Base-by-base conservation (phyloP, 2,888 invertebrate genomes). In the Nezara viridula region DNA sequence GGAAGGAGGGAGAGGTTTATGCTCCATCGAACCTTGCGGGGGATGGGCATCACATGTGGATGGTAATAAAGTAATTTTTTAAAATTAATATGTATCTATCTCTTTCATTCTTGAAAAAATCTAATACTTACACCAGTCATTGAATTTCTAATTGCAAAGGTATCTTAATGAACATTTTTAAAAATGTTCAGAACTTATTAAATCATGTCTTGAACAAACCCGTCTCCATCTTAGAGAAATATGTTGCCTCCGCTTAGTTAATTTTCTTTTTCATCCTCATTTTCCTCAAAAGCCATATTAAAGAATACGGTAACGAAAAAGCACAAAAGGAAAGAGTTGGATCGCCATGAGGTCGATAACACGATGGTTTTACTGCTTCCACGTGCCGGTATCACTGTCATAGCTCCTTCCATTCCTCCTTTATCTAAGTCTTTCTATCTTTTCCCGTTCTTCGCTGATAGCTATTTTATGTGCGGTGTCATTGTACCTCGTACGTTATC, bases 401-500 rank as follows among this genome's bases (percentile, higher is more conserved):
- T 6, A 14, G 16, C 27, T 19, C 9, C 44, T 40, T 40, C 16
- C 10, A 81, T 16, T 81, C 16, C 44, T 44, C 40, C 40, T 44
- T 44, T 81, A 44, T 81, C 81, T 81, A 37, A 37, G 14, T n/a
- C 81, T 40, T 47, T 12, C 81, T 81, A 81, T 81, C 81, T 44
- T 6, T 21, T 24, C n/a, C 40, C 24, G 5, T 81, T 24, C 14
- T n/a, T 44, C 81, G 81, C 81, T 40, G 44, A 81, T 47, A 81
- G n/a, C 40, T n/a, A 73, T 73, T 47, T 81, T 47, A 81, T 81
- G 81, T 81, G n/a, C 81, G 37, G 44, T 44, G 81, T 81, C 81
- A 73, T 73, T 32, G 66, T 37, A 37, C 32, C 66, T 73, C 37
- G 19, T 73, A 19, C 5, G 19, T 21, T 73, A 37, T 37, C 9